Conservation (phyloP, 1,140 invertebrate genomes). For the Aphis craccivora region DNA sequence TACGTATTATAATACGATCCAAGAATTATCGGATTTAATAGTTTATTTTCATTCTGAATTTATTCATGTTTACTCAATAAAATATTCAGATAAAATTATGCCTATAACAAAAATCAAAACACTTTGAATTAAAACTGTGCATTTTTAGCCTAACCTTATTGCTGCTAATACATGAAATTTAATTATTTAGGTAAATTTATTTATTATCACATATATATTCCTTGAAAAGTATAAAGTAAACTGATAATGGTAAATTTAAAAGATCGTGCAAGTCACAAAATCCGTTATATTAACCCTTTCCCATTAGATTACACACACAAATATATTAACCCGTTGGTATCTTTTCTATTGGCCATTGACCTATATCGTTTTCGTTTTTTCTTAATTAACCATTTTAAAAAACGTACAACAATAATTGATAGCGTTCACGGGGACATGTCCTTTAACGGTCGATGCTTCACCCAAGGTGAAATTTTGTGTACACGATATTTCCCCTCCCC, state of each 20-base stretch:
- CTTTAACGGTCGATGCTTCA: constrained; percentile 52
- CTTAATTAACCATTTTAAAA: constrained; percentile 47
- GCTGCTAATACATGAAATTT: neutral
- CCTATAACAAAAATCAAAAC: neutral
- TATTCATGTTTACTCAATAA: neutral
- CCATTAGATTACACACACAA: constrained; percentile 14
- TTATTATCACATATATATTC: neutral
- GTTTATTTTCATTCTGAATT: neutral
- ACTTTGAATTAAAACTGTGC: neutral
- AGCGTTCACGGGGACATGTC: constrained; percentile 34
- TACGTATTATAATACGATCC: neutral
- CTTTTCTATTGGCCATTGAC: constrained; percentile 49
- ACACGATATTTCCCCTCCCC: neutral
- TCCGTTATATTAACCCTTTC: constrained; percentile 12
- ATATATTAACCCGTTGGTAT: neutral
- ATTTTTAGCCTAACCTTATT: neutral
- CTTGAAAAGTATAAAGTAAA: neutral
- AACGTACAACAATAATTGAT: constrained; percentile 44
- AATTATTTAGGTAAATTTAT: neutral
- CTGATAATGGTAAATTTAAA: neutral
- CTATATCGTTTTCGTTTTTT: constrained; percentile 35
- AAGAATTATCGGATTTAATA: neutral
- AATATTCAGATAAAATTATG: neutral
- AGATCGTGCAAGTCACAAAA: neutral
- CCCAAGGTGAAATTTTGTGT: constrained; percentile 50